These are phyloP conservation scores for Microtus agrestis DNA, from an alignment of 2,797 vertebrate genomes.

Conservation along the genomic window DNA sequence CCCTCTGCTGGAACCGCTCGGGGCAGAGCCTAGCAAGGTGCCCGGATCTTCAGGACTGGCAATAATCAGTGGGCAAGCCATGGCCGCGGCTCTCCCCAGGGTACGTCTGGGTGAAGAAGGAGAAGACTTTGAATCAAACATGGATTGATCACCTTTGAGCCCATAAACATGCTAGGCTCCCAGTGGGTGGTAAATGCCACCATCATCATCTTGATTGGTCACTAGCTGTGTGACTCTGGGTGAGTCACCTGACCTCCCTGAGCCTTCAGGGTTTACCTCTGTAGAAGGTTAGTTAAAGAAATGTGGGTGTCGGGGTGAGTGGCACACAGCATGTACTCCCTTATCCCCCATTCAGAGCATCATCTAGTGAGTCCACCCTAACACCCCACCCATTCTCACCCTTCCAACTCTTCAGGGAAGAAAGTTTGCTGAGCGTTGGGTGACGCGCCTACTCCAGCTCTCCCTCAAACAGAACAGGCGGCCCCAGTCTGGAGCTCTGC, in stretches of 20 bases:
- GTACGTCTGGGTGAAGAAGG: not conserved
- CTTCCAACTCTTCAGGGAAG: not conserved
- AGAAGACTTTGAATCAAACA: not conserved
- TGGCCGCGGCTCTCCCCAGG: not conserved
- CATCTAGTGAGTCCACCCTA: conserved; percentile 28
- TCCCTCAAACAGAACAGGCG: conserved; percentile 85
- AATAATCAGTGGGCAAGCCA: not conserved
- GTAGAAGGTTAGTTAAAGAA: not conserved
- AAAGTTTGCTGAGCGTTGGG: conserved; percentile 80
- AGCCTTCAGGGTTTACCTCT: not conserved
- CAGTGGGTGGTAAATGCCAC: too few relatives aligned
- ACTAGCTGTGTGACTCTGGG: not conserved
- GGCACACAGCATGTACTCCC: not conserved
- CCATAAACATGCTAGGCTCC: not conserved
- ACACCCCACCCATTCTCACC: not conserved
- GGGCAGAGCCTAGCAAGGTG: not conserved
- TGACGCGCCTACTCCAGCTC: conserved; percentile 80
- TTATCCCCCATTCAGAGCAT: conserved; percentile 1
- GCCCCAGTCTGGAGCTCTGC: conserved; percentile 85
- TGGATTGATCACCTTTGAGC: too few relatives aligned
- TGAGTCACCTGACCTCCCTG: not conserved
- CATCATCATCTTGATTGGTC: not conserved
- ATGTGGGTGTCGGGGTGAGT: not conserved
- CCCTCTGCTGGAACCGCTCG: not conserved
- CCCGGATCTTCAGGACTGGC: not conserved